Percentiles rank a stretch among this genome's conserved stretches.
Conservation (phyloP, 2,797 vertebrate genomes). For the Eupleurogrammus muticus region DNA sequence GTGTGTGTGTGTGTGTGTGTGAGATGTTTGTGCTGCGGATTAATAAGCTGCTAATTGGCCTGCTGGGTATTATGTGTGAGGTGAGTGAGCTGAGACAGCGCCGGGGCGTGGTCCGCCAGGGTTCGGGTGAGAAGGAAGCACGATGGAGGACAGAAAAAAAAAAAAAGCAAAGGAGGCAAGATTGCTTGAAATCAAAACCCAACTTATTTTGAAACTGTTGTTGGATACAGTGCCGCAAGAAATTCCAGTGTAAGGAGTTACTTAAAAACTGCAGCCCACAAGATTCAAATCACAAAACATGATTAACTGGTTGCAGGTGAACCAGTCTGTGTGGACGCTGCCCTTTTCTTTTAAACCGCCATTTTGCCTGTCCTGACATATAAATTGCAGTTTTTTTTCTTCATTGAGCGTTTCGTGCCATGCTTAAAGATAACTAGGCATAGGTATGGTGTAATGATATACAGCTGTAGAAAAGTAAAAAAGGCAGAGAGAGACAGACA, state of each 20-base stretch:
- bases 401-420: slow-evolving; percentile 18
- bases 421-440: slow-evolving; percentile 31
- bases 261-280: slow-evolving; percentile 4
- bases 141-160: slow-evolving; percentile 30
- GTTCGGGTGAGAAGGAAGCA: slow-evolving; percentile 45
- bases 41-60: slow-evolving; percentile 85
- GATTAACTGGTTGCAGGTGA: slow-evolving; percentile 41
- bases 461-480: slow-evolving; percentile 44
- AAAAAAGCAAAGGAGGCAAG: slow-evolving; percentile 6
- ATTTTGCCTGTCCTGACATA: slow-evolving; percentile 13
- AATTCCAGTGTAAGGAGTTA: slow-evolving; percentile 8
- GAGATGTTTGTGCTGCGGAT: slow-evolving; percentile 76
- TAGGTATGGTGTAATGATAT: slow-evolving; percentile 32
- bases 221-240: not conserved
- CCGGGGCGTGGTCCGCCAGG: slow-evolving; percentile 45
- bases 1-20: slow-evolving; percentile 12
- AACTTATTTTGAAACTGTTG: not conserved
- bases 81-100: slow-evolving; percentile 61
- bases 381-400: slow-evolving; percentile 27
- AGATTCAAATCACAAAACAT: not conserved
- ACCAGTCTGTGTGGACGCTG: slow-evolving; percentile 10
- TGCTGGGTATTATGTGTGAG: slow-evolving; percentile 75
- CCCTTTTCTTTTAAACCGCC: not conserved
- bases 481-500: slow-evolving; percentile 28
- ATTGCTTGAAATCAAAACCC: slow-evolving; percentile 3